phyloP scores from a whole-genome alignment of 2,113 vertebrate genomes.

The Jacana jacana region DNA sequence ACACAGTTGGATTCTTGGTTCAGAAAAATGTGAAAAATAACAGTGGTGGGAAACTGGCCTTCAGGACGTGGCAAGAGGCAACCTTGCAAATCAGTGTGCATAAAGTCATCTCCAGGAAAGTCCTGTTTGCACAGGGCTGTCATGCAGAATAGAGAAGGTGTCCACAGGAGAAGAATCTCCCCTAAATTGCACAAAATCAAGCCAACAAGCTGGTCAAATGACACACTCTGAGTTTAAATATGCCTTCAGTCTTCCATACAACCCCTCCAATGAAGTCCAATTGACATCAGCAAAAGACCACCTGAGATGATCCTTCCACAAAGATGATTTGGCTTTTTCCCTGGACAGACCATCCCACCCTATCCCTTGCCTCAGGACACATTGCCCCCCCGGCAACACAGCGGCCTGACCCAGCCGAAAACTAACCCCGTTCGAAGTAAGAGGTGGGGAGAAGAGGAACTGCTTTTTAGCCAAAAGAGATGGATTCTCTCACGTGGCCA shows the following conservation, averaged over 20 bases:
- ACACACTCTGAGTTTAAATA: not conserved
- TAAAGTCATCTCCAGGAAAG: not conserved
- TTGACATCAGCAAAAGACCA: not conserved
- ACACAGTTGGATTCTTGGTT: not conserved
- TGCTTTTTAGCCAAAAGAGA: not conserved
- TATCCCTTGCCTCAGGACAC: not conserved
- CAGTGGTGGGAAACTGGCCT: not conserved
- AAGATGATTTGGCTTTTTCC: not conserved
- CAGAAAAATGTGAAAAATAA: not conserved
- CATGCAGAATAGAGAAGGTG: not conserved
- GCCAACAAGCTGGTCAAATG: not conserved
- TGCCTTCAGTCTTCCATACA: not conserved
- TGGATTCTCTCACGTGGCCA: not conserved
- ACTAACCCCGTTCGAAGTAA: not conserved
- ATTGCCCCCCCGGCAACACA: too few relatives aligned
- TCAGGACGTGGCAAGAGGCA: not conserved
- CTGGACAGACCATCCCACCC: rapidly evolving
- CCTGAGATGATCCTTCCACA: not conserved
- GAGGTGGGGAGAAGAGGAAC: not conserved
- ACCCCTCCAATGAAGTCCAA: not conserved
- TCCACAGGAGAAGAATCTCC: not conserved
- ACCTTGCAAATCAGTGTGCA: not conserved
- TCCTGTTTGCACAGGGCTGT: not conserved
- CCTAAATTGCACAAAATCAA: not conserved
- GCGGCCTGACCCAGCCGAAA: not conserved